Evolutionary conservation across 2,797 vertebrate genomes (phyloP).

Genomic region (Toxotes lorentzi): DNA sequence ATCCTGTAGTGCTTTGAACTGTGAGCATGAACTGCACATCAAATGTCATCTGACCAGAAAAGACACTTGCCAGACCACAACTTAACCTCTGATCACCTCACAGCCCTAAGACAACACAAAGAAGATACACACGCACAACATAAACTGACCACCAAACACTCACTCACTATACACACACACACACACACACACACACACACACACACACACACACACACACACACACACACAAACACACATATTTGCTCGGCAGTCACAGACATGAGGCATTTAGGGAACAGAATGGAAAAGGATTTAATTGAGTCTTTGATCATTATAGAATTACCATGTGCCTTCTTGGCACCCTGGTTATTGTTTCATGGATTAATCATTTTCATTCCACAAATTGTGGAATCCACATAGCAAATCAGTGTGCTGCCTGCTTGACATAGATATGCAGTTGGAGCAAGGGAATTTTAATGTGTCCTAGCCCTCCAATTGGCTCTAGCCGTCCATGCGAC

Average conservation of each 20-base stretch:
- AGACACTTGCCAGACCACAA: constrained; percentile 56
- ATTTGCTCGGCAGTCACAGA: constrained; percentile 58
- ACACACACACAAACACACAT: constrained; percentile 28
- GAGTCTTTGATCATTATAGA: constrained; percentile 83
- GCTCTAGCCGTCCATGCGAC: constrained; percentile 74
- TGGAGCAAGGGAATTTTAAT: constrained; percentile 75
- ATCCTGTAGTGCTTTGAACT: constrained; percentile 27
- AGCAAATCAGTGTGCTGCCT: constrained; percentile 74
- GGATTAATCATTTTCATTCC: constrained; percentile 82
- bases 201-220: constrained; percentile 16
- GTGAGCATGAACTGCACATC: constrained; percentile 47
- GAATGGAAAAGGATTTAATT: constrained; percentile 80
- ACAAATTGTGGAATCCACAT: constrained; percentile 80
- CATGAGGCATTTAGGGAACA: constrained; percentile 73
- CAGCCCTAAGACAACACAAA: constrained; percentile 26
- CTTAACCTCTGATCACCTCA: constrained; percentile 58
- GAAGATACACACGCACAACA: constrained; percentile 31
- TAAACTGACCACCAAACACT: constrained; percentile 37
- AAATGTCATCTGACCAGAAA: constrained; percentile 64
- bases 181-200: constrained; percentile 30
- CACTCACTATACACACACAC: background rate
- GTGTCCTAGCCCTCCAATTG: constrained; percentile 78
- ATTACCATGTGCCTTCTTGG: constrained; percentile 80
- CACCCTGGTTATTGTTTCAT: constrained; percentile 81
- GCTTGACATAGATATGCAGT: constrained; percentile 79